Evolutionary conservation across 2,113 vertebrate genomes (phyloP), one percentile per base, ranked within the genome.

Genomic region (Hypanus sabinus): DNA sequence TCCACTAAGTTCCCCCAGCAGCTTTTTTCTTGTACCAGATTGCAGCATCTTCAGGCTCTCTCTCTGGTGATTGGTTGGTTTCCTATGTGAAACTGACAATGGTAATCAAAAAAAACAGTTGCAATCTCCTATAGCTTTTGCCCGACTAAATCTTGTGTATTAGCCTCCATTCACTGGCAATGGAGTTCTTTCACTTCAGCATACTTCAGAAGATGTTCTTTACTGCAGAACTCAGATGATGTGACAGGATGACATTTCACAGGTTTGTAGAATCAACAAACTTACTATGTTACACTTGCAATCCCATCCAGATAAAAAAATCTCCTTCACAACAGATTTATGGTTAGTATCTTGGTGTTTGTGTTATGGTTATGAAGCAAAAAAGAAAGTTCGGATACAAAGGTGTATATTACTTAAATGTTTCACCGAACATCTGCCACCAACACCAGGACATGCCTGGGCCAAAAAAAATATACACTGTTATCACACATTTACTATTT

Each of bases 401-500:
- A 92, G 68, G 10, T 73, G n/a, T 93, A 73, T 93, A 75, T 55
- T 93, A 30, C 70, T 73, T 27, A 93, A 5, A 33, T 93, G 33
- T 68, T 38, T 9, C 18, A 93, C 38, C 30, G 24, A 88, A 33
- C 36, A 73, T 36, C 91, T 93, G 91, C 22, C 85, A 33, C 30
- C 12, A 38, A 93, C 68, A 93, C 33, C 91, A 55, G 22, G 68
- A 75, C 27, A 55, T 55, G 68, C 38, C 68, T 73, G 33, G 11
- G 27, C 88, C 38, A 60, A 93, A 93, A 93, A 73, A 38, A 73
- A 70, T 46, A 93, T 93, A 93, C 91, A 46, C 68, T 38, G 36
- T 68, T 71, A 93, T 73, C 88, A 93, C 55, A 73, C 73, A 93
- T 22, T 73, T 75, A 73, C 38, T 73, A 12, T 16, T 55, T 93